Percentiles rank a stretch among this genome's conserved stretches.
phyloP scores from a whole-genome alignment of 1,140 invertebrate species.

The Drosophila pruinosa region DNA sequence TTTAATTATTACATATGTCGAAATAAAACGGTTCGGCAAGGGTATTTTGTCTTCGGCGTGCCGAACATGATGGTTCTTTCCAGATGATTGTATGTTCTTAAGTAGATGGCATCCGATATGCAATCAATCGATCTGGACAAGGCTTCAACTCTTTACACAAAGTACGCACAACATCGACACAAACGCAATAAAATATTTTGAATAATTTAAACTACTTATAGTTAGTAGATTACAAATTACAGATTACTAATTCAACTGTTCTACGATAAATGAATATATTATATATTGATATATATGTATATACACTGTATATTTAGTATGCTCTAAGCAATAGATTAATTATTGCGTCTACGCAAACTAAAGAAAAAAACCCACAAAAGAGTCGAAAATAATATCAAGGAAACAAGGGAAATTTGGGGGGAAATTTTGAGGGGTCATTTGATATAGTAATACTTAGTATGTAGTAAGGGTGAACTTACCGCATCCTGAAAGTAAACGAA shows the following conservation, averaged over 20 bases:
- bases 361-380: constrained; percentile 11
- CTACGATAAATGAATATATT: constrained; percentile 10
- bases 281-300: background rate
- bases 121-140: background rate
- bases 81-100: too few relatives aligned
- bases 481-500: constrained; percentile 83
- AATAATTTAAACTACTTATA: constrained; percentile 35
- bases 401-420: background rate
- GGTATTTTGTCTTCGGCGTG: too few relatives aligned
- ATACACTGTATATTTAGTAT: background rate
- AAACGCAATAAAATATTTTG: constrained; percentile 18
- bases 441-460: constrained; percentile 36
- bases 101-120: background rate
- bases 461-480: constrained; percentile 76
- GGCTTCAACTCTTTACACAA: constrained; percentile 37
- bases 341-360: constrained; percentile 26
- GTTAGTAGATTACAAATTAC: constrained; percentile 30
- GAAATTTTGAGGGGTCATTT: background rate
- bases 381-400: background rate
- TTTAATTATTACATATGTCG: too few relatives aligned
- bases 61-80: too few relatives aligned
- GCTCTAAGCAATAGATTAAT: background rate
- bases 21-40: too few relatives aligned
- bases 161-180: constrained; percentile 69
- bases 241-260: constrained; percentile 2